Percentiles rank a stretch among this genome's conserved stretches.
These are phyloP conservation scores for Calephelis virginiensis DNA, from an alignment of 1,140 invertebrate genomes.

Conservation along the genomic window DNA sequence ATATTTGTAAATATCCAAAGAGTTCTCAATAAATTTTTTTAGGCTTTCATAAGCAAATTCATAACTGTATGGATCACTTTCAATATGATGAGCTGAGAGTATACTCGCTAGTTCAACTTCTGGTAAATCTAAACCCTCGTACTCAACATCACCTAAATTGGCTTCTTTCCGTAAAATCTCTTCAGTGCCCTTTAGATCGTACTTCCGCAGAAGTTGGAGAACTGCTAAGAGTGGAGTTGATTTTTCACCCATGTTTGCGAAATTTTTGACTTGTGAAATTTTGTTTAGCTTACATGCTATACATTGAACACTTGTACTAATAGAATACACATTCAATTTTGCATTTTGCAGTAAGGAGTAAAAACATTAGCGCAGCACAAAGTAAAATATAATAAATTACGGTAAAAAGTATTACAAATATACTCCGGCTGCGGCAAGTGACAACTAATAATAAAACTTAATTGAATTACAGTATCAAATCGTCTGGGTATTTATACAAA, in stretches of 20 bases:
- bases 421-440: no score
- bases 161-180: slow-evolving; percentile 92
- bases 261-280: background rate
- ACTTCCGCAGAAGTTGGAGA: slow-evolving; percentile 91
- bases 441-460: no score
- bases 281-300: no score
- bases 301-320: no score
- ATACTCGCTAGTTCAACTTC: slow-evolving; percentile 91
- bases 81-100: slow-evolving; percentile 91
- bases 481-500: no score
- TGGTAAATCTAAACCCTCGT: slow-evolving; percentile 79
- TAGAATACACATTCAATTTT: no score
- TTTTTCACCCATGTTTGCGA: slow-evolving; percentile 61
- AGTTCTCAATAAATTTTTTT: slow-evolving; percentile 93
- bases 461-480: no score
- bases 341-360: no score
- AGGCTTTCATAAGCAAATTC: slow-evolving; percentile 92
- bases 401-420: no score
- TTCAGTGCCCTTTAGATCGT: slow-evolving; percentile 94
- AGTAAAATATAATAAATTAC: no score
- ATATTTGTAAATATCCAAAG: slow-evolving; percentile 96
- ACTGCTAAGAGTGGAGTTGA: slow-evolving; percentile 84
- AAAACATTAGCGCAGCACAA: no score
- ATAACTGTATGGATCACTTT: slow-evolving; percentile 92
- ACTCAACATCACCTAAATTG: slow-evolving; percentile 82